Conservation (phyloP, 2,888 invertebrate genomes). For the Drosophila meridiana region DNA sequence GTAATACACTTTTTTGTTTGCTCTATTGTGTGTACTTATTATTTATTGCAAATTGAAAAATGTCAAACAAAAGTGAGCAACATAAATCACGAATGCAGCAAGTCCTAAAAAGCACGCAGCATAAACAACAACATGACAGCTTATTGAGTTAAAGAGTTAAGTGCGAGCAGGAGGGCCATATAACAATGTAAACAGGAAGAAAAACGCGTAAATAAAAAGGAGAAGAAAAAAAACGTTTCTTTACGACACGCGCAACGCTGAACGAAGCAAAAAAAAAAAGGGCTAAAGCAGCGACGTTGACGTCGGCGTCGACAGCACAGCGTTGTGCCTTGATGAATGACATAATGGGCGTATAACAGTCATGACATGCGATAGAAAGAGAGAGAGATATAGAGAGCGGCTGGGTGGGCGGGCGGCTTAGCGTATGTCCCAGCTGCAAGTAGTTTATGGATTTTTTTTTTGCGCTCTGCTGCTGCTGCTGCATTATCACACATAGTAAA, state of each 20-base stretch:
- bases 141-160: constrained; percentile 22
- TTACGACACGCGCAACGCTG: constrained; percentile 48
- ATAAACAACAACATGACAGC: constrained; percentile 48
- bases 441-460: constrained; percentile 77
- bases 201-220: constrained; percentile 66
- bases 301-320: constrained; percentile 25
- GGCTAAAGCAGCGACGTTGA: constrained; percentile 33
- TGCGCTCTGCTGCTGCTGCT: constrained; percentile 9
- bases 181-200: constrained; percentile 60
- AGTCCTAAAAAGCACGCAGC: constrained; percentile 30
- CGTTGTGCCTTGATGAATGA: constrained; percentile 67
- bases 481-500: constrained; percentile 72
- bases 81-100: constrained; percentile 60
- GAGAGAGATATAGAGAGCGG: not conserved
- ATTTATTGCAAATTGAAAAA: constrained; percentile 75
- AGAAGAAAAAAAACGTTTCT: constrained; percentile 39
- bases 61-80: constrained; percentile 47
- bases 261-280: constrained; percentile 11
- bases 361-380: constrained; percentile 29
- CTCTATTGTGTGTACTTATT: constrained; percentile 20
- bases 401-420: constrained; percentile 7
- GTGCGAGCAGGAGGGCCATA: not conserved
- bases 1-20: constrained; percentile 11
- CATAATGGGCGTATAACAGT: constrained; percentile 67
- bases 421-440: constrained; percentile 42